These are phyloP conservation scores for Diploptera punctata DNA, from an alignment of 2,888 invertebrate genomes.

Conservation along the genomic window DNA sequence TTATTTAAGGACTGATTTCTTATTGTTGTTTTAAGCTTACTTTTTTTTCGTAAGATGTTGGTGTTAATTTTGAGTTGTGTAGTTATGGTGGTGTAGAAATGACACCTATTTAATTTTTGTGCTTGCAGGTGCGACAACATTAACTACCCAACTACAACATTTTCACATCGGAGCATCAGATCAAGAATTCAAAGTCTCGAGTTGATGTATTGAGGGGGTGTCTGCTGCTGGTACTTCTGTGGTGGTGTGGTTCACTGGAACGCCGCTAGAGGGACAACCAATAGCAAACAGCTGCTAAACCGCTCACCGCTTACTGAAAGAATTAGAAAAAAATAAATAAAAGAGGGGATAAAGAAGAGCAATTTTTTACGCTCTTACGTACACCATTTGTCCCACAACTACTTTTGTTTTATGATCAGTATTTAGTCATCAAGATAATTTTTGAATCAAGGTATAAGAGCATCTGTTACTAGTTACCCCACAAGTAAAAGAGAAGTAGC, in stretches of 20 bases:
- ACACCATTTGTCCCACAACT: not conserved
- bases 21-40: too few relatives aligned
- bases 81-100: too few relatives aligned
- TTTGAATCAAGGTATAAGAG: not conserved
- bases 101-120: not conserved
- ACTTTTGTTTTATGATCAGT: not conserved
- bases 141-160: not conserved
- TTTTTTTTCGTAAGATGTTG: too few relatives aligned
- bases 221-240: conserved; percentile 15
- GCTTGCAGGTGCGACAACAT: conserved; percentile 22
- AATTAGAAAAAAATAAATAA: conserved; percentile 22
- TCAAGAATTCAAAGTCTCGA: conserved; percentile 1
- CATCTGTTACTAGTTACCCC: not conserved
- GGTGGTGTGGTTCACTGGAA: conserved; percentile 27
- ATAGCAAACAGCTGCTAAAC: conserved; percentile 38
- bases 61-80: too few relatives aligned
- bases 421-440: not conserved
- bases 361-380: conserved; percentile 25
- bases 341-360: conserved; percentile 25
- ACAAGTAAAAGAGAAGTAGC: not conserved
- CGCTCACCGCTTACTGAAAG: conserved; percentile 18
- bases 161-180: conserved; percentile 6
- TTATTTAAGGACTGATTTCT: too few relatives aligned
- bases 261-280: conserved; percentile 39
- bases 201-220: conserved; percentile 12